Base-by-base conservation (phyloP, 2,797 vertebrate species). In the Cryptoprocta ferox region DNA sequence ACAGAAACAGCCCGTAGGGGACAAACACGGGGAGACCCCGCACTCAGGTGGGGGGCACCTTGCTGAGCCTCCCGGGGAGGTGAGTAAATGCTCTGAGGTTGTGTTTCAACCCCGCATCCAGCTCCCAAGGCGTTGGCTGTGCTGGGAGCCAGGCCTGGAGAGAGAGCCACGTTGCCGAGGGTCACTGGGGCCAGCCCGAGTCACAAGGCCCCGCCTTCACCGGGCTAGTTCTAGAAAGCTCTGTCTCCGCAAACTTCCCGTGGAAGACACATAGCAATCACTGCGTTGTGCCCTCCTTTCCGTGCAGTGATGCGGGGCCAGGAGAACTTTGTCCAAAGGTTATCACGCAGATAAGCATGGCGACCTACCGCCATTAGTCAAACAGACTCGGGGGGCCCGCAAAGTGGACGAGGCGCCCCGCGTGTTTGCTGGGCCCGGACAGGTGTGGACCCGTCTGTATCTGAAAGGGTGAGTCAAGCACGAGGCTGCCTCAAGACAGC, bases 41-140 rank as follows among this genome's bases (percentile, higher is more conserved):
- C 15, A 1, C 37, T 7, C 15, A 0, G 48, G 35, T 16, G 6
- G 2, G 76, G 66, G 61, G 3, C 1, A 0, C 28, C 75, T 18
- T 11, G 19, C 3, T 1, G 32, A 50, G 39, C 53, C 30, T 35
- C 16, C 1, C 3, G 37, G 65, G 3, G 37, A 65, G 35, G n/a
- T 61, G n/a, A 81, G 37, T 39, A 8, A n/a, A 21, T 21, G 53
- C 56, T 73, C 10, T 0, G 28, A 21, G 28, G 15, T 68, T 35
- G 2, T 6, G 28, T 18, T 61, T 75, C 59, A 18, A 0, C 11
- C 71, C 42, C 65, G 11, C 19, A 16, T 2, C 19, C 4, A 10
- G 24, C 76, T 12, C 26, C 26, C 37, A 12, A 45, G n/a, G 59
- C n/a, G 32, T 19, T 1, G 24, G 39, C 35, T 37, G 10, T 1